phyloP scores from a whole-genome alignment of 2,113 vertebrate species.

The Anarrhichthys ocellatus region DNA sequence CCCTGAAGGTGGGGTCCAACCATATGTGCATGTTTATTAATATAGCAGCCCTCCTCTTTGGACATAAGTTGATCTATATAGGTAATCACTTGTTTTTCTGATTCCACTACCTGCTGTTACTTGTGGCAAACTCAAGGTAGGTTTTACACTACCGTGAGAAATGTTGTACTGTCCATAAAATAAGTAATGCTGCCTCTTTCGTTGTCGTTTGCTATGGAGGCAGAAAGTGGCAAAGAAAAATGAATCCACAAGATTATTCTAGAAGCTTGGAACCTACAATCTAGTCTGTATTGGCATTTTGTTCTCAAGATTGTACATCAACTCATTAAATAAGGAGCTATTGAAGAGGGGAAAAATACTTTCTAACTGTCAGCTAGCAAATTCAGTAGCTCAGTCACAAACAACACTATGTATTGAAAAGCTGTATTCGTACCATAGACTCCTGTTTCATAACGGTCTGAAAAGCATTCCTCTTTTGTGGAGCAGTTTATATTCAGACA shows the following conservation, averaged over 20 bases:
- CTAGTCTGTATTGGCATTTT: not conserved
- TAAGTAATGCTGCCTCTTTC: not conserved
- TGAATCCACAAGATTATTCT: not conserved
- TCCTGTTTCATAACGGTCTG: not conserved
- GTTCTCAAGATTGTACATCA: not conserved
- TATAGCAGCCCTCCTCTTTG: conserved; percentile 52
- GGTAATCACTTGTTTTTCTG: conserved; percentile 62
- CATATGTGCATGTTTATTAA: conserved; percentile 80
- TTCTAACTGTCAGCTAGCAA: not conserved
- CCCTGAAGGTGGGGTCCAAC: conserved; percentile 63
- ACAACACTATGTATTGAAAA: not conserved
- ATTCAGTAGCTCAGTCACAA: not conserved
- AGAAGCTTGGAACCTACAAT: not conserved
- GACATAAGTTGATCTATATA: conserved; percentile 61
- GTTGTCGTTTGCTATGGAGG: not conserved
- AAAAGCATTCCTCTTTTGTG: not conserved
- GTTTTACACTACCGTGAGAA: conserved; percentile 1
- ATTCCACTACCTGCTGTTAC: conserved; percentile 53
- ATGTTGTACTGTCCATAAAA: not conserved
- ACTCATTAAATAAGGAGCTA: not conserved
- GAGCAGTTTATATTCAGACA: not conserved
- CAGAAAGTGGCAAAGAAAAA: not conserved
- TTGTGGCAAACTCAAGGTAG: conserved; percentile 44
- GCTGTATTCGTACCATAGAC: not conserved
- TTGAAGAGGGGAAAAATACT: not conserved